phyloP scores from a whole-genome alignment of 2,888 invertebrate species.

The Onthophagus sagittarius region DNA sequence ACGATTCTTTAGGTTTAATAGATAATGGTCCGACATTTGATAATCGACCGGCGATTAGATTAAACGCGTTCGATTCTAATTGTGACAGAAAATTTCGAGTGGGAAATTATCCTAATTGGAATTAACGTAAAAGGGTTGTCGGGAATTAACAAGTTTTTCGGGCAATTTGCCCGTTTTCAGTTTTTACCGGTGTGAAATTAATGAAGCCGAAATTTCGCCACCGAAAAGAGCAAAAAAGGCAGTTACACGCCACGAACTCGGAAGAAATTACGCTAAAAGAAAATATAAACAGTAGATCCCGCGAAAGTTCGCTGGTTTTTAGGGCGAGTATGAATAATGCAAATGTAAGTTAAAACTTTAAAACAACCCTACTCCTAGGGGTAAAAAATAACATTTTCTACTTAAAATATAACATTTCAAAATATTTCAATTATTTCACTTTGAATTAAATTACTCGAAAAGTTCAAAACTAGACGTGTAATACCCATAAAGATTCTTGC shows the following conservation, averaged over 20 bases:
- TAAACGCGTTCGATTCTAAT: neutral
- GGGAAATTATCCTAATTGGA: neutral
- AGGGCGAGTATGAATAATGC: neutral
- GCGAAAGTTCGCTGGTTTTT: neutral
- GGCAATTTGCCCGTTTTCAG: neutral
- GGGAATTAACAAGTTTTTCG: neutral
- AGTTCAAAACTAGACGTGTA: neutral
- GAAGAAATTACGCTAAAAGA: neutral
- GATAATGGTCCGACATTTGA: neutral
- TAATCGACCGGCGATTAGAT: neutral
- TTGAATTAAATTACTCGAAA: no score
- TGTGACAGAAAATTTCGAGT: neutral
- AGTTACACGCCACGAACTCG: neutral
- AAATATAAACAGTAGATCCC: neutral
- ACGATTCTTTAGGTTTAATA: neutral
- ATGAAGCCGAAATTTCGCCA: neutral
- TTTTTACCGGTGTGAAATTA: neutral
- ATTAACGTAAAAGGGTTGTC: neutral
- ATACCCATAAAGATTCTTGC: neutral
- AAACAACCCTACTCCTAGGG: neutral
- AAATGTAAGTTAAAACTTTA: neutral
- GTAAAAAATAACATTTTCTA: no score
- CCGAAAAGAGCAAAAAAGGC: neutral
- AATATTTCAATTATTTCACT: no score
- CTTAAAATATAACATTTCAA: no score